Base-by-base conservation (phyloP, 1,140 invertebrate genomes). In the Drosophila micromelanica region DNA sequence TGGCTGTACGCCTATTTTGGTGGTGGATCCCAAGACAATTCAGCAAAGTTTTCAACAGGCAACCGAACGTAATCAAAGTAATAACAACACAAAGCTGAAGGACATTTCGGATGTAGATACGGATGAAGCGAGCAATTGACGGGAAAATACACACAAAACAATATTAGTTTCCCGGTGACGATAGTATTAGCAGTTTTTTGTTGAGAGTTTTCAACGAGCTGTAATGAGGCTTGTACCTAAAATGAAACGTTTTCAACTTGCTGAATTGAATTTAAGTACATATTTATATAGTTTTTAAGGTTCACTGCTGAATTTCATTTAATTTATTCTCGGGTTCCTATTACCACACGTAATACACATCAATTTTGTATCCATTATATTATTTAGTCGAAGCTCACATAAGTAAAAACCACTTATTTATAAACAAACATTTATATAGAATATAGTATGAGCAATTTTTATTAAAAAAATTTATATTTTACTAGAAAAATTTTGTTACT, bases 1-100 rank as follows among this genome's bases (percentile, higher is more conserved):
- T 79, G 95, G 95, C 0, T 95, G 94, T 12, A 95, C 95, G 5
- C 95, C 95, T 0, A 95, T 95, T 64, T 93, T 95, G 71, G 93
- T 95, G 23, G 76, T 92, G 8, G 91, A 92, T 57, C 71, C 86
- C 15, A 85, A 91, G 48, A 79, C 74, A 0, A 80, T 92, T 13
- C 64, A 90, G 27, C 72, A 84, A 17, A 84, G 73, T 56, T 90
- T 92, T 48, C 62, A 80, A 15, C 72, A 86, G 51, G 91, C 90
- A 35, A 70, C 77, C 5, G 77, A 80, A 5, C 68, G 85, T 23
- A 91, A 90, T 62, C 60, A 77, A 6, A 62, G 35, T 30, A 72
- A 67, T 5, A 73, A 62, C 30, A 15, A 42, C 7, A 59, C 78
- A 40, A 91, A 91, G 42, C 72, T 91, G 12, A 91, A 89, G 52